These are phyloP conservation scores for Lepidocyrtinus sp. DNA, from an alignment of 2,888 invertebrate genomes.

Conservation along the genomic window DNA sequence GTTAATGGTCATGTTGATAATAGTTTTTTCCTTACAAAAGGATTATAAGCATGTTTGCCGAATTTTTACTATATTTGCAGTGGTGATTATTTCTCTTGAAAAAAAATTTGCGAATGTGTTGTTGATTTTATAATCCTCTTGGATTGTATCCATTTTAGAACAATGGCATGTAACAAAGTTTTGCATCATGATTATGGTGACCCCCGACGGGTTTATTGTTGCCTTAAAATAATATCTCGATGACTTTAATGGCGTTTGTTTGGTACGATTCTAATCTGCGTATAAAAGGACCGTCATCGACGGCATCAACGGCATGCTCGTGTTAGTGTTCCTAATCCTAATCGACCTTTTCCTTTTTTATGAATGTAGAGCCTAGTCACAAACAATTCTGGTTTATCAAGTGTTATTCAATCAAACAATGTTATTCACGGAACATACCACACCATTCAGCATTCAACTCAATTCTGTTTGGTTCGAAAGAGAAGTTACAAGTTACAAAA, in stretches of 20 bases:
- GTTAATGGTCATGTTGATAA: too few relatives aligned
- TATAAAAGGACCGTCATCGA: background rate
- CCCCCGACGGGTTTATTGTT: conserved; percentile 36
- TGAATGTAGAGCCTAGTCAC: background rate
- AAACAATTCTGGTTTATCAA: background rate
- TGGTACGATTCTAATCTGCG: background rate
- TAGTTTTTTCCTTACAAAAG: too few relatives aligned
- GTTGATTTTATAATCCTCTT: conserved; percentile 26
- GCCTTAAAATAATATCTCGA: conserved; percentile 22
- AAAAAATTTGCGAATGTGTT: too few relatives aligned
- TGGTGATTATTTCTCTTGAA: too few relatives aligned
- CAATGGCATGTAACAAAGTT: background rate
- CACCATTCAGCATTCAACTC: too few relatives aligned
- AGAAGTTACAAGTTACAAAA: background rate
- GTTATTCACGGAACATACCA: too few relatives aligned
- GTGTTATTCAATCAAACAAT: background rate
- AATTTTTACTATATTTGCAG: too few relatives aligned
- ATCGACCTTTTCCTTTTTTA: background rate
- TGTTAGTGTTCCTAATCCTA: background rate
- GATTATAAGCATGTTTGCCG: too few relatives aligned
- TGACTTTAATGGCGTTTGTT: background rate
- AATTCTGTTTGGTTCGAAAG: too few relatives aligned
- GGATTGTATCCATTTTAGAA: conserved; percentile 11
- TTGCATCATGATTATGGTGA: conserved; percentile 27
- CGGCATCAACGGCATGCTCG: too few relatives aligned